Evolutionary conservation across 2,888 invertebrate species (phyloP).

Genomic region (Mimachlamys varia): DNA sequence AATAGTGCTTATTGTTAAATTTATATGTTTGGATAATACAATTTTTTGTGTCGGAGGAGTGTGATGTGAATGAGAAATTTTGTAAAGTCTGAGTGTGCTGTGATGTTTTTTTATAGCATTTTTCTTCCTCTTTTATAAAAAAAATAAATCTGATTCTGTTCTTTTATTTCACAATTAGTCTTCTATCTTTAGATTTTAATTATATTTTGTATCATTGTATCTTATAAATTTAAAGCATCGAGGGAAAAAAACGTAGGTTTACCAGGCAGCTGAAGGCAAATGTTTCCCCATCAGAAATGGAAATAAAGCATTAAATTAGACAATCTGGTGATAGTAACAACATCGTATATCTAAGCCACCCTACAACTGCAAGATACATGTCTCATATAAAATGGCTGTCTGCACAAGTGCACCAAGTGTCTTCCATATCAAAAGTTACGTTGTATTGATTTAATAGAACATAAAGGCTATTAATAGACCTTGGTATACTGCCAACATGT

Average conservation of each 20-base stretch:
- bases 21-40: conserved; percentile 1
- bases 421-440: too few species aligned
- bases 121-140: background rate
- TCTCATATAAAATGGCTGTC: too few species aligned
- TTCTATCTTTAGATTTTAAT: background rate
- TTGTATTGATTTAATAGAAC: too few species aligned
- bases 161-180: conserved; percentile 12
- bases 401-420: too few species aligned
- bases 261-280: background rate
- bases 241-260: background rate
- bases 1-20: conserved; percentile 24
- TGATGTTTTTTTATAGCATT: background rate
- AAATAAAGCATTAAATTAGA: background rate
- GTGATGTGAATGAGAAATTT: background rate
- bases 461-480: too few species aligned
- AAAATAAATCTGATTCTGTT: background rate
- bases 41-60: background rate
- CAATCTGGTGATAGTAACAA: too few species aligned
- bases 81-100: background rate
- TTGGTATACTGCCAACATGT: too few species aligned
- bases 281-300: background rate
- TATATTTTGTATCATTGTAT: background rate
- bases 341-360: too few species aligned
- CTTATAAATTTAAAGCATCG: background rate
- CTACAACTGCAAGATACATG: too few species aligned